Percentiles rank a stretch among this genome's conserved stretches.
Evolutionary conservation across 1,140 invertebrate genomes (phyloP).

Genomic region (Drosophila ironensis): DNA sequence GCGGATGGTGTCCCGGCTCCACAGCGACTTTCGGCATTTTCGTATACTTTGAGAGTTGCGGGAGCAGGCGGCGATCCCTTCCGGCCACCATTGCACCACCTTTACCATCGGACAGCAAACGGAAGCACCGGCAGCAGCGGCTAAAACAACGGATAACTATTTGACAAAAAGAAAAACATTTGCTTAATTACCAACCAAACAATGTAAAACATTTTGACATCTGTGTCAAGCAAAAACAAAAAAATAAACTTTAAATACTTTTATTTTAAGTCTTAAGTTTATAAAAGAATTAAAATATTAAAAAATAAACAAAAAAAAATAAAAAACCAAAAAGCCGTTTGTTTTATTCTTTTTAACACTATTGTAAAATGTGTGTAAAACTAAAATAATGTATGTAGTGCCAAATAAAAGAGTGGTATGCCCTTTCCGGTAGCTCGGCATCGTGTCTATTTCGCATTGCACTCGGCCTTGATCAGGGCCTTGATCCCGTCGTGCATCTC

Average conservation of each 20-base stretch:
- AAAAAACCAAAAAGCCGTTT: conserved; percentile 21
- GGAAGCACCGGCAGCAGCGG: conserved; percentile 34
- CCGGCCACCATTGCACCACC: conserved; percentile 10
- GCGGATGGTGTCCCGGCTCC: conserved; percentile 12
- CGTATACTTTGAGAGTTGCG: conserved; percentile 68
- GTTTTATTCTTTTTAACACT: too few relatives aligned
- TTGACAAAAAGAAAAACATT: conserved; percentile 62
- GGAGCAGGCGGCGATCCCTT: conserved; percentile 14
- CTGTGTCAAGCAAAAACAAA: conserved; percentile 77
- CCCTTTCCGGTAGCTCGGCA: too few relatives aligned
- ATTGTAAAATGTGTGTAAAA: too few relatives aligned
- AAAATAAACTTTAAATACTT: conserved; percentile 76
- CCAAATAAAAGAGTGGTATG: neutral
- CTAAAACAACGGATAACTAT: conserved; percentile 69
- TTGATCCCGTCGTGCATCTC: conserved; percentile 94
- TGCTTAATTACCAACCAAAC: conserved; percentile 73
- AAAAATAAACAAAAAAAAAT: conserved; percentile 69
- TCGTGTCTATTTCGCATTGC: neutral
- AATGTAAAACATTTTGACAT: conserved; percentile 81
- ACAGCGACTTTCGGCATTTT: conserved; percentile 70
- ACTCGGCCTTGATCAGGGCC: conserved; percentile 92
- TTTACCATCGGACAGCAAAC: conserved; percentile 27
- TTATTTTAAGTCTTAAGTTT: conserved; percentile 82
- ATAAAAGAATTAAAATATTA: conserved; percentile 82
- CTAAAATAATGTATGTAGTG: too few relatives aligned